Conservation (phyloP, 2,797 vertebrate genomes). For the Catharus ustulatus region DNA sequence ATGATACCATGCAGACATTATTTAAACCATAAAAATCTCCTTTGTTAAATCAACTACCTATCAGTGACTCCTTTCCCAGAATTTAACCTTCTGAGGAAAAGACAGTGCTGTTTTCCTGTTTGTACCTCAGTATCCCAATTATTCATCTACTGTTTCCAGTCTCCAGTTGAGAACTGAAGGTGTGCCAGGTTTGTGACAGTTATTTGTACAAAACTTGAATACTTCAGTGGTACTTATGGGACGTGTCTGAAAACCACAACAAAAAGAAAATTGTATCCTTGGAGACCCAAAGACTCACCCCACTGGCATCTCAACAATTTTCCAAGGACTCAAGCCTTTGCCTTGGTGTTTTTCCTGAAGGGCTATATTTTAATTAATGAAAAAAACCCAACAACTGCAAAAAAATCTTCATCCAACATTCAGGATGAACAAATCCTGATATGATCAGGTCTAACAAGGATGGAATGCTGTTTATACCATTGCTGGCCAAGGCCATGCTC, state of each 20-base stretch:
- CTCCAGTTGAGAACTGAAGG: background rate
- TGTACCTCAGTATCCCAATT: background rate
- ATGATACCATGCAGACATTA: background rate
- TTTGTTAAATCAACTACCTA: background rate
- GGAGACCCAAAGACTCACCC: background rate
- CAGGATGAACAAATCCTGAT: background rate
- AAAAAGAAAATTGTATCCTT: background rate
- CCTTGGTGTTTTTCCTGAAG: background rate
- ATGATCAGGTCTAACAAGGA: background rate
- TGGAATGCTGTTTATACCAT: background rate
- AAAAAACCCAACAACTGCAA: background rate
- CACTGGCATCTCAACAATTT: background rate
- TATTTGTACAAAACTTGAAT: background rate
- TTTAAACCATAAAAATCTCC: background rate
- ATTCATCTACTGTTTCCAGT: background rate
- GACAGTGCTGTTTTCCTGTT: background rate
- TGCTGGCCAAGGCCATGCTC: background rate
- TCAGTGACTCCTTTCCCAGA: background rate
- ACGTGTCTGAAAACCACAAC: background rate
- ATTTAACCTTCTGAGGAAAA: background rate
- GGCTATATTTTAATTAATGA: background rate
- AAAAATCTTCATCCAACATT: background rate
- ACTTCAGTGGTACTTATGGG: background rate
- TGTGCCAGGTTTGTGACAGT: background rate
- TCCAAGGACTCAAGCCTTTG: background rate